Evolutionary conservation across 1,140 invertebrate species (phyloP).

Genomic region (Drosophila grimshawi): DNA sequence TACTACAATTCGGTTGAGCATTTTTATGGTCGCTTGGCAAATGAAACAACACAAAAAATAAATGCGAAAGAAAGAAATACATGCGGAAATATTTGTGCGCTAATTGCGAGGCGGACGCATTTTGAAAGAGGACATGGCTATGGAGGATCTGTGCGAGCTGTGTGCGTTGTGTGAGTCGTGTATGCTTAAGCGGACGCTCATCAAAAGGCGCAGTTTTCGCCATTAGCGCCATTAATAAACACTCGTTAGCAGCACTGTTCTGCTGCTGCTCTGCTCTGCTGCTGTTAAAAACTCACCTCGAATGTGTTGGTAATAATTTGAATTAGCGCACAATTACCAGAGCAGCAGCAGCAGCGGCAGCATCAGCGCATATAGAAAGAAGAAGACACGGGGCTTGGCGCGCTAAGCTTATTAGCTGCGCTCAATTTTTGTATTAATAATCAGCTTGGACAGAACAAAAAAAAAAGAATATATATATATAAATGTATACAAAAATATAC

Average conservation of each 20-base stretch:
- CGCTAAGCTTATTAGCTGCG: constrained; percentile 73
- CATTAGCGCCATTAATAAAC: constrained; percentile 80
- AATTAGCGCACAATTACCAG: constrained; percentile 78
- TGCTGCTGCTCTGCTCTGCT: constrained; percentile 1
- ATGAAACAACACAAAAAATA: constrained; percentile 31
- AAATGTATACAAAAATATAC: not conserved
- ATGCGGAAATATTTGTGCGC: constrained; percentile 81
- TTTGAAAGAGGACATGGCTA: constrained; percentile 37
- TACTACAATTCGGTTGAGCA: constrained; percentile 82
- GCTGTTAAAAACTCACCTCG: constrained; percentile 23
- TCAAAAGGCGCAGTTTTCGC: constrained; percentile 69
- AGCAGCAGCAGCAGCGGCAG: not conserved
- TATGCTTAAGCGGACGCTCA: constrained; percentile 69
- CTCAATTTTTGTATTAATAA: constrained; percentile 73
- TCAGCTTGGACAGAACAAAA: constrained; percentile 73
- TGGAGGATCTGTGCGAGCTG: not conserved
- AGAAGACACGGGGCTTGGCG: not conserved
- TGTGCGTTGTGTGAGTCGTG: constrained; percentile 3
- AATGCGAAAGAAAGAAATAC: constrained; percentile 43
- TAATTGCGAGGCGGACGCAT: constrained; percentile 68
- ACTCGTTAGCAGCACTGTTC: constrained; percentile 60
- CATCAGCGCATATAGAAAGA: not conserved
- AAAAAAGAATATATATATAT: constrained; percentile 10
- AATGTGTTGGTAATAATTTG: constrained; percentile 79
- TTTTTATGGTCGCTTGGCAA: constrained; percentile 70